Percentiles rank a stretch among this genome's conserved stretches.
Evolutionary conservation across 2,888 invertebrate genomes (phyloP).

Genomic region (Thumatha senex): DNA sequence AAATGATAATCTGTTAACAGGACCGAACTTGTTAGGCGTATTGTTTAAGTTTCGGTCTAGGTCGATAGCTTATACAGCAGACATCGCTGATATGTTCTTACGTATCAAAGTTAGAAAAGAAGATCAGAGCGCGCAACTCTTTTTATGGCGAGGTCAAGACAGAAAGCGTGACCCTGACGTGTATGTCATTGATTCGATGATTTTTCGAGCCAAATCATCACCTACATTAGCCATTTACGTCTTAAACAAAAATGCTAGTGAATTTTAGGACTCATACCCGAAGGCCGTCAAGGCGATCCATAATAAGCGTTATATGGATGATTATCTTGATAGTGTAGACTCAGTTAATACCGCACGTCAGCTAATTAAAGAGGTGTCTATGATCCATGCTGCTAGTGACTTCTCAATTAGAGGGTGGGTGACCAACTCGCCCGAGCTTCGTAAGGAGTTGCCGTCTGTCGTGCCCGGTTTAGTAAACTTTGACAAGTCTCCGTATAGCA

Average conservation of each 20-base stretch:
- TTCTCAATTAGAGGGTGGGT: constrained; percentile 28
- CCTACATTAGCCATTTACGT: not conserved
- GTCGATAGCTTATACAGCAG: constrained; percentile 29
- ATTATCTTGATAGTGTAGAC: not conserved
- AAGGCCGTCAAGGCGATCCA: not conserved
- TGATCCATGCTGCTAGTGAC: constrained; percentile 18
- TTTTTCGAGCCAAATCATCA: constrained; percentile 24
- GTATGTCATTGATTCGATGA: constrained; percentile 38
- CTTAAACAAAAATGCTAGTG: constrained; percentile 12
- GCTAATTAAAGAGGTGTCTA: not conserved
- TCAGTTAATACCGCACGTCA: not conserved
- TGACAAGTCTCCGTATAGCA: not conserved
- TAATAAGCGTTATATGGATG: not conserved
- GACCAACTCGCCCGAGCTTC: constrained; percentile 23
- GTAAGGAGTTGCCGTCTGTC: constrained; percentile 5
- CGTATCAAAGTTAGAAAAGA: constrained; percentile 31
- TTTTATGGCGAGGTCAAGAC: constrained; percentile 22
- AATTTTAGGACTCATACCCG: constrained; percentile 1
- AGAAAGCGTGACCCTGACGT: not conserved
- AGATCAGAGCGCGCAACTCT: constrained; percentile 39
- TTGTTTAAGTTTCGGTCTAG: constrained; percentile 46
- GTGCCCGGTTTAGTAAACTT: not conserved
- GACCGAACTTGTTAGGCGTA: constrained; percentile 45
- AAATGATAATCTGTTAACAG: constrained; percentile 42
- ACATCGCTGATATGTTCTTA: constrained; percentile 34